Conservation (phyloP, 2,113 vertebrate genomes). For the Cygnus atratus region DNA sequence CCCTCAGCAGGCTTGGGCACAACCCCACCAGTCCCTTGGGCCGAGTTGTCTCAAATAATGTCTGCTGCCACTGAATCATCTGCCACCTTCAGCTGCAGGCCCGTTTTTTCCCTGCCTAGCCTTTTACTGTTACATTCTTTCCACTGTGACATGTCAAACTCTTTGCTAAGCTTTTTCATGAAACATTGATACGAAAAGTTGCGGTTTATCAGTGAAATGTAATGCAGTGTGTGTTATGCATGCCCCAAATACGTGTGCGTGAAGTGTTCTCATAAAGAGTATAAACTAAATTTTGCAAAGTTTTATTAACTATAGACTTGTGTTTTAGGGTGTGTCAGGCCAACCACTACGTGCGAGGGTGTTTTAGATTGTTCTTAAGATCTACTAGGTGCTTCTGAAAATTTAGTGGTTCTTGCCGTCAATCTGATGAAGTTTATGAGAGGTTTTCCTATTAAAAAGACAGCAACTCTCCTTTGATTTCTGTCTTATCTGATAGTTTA, state of each 20-base stretch:
- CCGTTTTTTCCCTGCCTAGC: background rate
- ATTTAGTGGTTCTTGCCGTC: background rate
- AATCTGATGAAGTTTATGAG: background rate
- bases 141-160: background rate
- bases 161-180: background rate
- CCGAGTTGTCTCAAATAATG: background rate
- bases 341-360: constrained; percentile 3
- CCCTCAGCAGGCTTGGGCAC: background rate
- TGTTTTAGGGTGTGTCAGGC: background rate
- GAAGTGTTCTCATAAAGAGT: background rate
- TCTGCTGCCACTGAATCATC: background rate
- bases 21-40: background rate
- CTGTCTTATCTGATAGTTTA: background rate
- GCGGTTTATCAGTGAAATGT: background rate
- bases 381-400: background rate
- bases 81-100: background rate
- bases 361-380: constrained; percentile 19
- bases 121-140: background rate
- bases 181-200: background rate
- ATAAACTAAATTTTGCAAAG: background rate
- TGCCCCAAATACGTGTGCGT: background rate
- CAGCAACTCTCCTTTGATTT: background rate
- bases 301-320: constrained; percentile 37
- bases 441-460: background rate
- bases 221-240: background rate